Evolutionary conservation across 2,888 invertebrate genomes (phyloP), one percentile per base, ranked within the genome.

Genomic region (Catotricha subobsoleta): DNA sequence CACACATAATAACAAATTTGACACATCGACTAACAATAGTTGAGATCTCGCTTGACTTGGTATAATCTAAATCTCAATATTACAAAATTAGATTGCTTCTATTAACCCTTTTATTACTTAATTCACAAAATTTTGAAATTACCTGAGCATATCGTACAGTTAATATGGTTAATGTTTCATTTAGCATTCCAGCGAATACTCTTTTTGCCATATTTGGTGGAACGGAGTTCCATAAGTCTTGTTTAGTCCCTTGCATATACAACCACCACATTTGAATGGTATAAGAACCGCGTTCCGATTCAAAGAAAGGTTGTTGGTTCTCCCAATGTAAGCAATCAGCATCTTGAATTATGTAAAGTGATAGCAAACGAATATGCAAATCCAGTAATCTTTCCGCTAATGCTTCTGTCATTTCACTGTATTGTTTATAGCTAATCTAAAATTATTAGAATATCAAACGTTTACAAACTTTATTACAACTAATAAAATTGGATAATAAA

Each of bases 241-340:
- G 72, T 53, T 72, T 74, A 28, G 80, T 81, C 76, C 81, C 80
- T 62, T 79, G 75, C 75, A 86, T 80, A 53, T 86, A 86, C 18
- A 83, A 67, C 81, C 84, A 83, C 86, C 86, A 86, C 71, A 84
- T 86, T 54, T 84, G 84, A 46, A 84, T 73, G 2, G 80, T 76
- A 30, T 81, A 84, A 3, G 84, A 81, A 3, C 82, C 83, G 12
- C 80, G 65, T 54, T 81, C 80, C 1, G 73, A 74, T 56, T 78
- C 77, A 50, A 74, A 77, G 51, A 79, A 79, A 1, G 73, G 64
- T 1, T 65, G 62, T 31, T 68, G 67, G 44, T 71, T 74, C 48
- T 80, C 76, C 71, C 83, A 82, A 46, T 79, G 72, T 28, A 84
- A 64, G 1, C 80, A 80, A 23, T 83, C 82, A 0, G 80, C 76